Evolutionary conservation across 2,888 invertebrate genomes (phyloP).

Genomic region (Ariolimax columbianus): DNA sequence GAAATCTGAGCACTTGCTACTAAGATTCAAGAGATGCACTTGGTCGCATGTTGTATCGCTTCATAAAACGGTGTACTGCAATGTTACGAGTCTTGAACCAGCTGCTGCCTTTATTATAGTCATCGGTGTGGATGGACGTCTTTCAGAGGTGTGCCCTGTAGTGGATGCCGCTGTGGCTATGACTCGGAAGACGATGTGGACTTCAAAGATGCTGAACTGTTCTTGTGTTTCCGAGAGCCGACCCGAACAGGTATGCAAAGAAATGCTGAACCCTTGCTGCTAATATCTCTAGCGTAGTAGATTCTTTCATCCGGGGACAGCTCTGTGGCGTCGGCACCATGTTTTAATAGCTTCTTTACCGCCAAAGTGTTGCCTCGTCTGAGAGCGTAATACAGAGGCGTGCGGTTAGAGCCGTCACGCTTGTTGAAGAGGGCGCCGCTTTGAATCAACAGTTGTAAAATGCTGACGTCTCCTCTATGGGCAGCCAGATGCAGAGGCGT

Average conservation of each 20-base stretch:
- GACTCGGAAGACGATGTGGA: background rate
- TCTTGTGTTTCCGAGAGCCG: conserved; percentile 9
- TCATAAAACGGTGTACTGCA: too few species aligned
- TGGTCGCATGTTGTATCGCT: too few species aligned
- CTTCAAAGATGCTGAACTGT: background rate
- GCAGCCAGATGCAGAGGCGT: conserved; percentile 71
- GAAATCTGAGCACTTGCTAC: too few species aligned
- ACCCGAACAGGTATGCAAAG: conserved; percentile 49
- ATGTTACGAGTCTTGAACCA: too few species aligned
- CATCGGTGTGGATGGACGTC: too few species aligned
- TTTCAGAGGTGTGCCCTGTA: too few species aligned
- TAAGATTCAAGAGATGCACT: too few species aligned
- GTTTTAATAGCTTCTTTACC: conserved; percentile 64
- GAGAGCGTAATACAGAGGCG: conserved; percentile 68
- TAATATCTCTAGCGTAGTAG: conserved; percentile 50
- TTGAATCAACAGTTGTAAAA: conserved; percentile 66
- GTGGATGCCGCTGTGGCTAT: too few species aligned
- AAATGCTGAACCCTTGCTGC: conserved; percentile 39
- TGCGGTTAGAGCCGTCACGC: conserved; percentile 58
- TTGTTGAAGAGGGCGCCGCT: conserved; percentile 63
- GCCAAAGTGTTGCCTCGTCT: conserved; percentile 64
- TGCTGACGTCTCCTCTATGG: conserved; percentile 70
- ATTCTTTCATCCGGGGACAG: conserved; percentile 50
- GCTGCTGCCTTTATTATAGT: too few species aligned
- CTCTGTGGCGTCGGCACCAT: conserved; percentile 65